phyloP scores from a whole-genome alignment of 1,140 invertebrate species.

The Leptoteleia sp. region DNA sequence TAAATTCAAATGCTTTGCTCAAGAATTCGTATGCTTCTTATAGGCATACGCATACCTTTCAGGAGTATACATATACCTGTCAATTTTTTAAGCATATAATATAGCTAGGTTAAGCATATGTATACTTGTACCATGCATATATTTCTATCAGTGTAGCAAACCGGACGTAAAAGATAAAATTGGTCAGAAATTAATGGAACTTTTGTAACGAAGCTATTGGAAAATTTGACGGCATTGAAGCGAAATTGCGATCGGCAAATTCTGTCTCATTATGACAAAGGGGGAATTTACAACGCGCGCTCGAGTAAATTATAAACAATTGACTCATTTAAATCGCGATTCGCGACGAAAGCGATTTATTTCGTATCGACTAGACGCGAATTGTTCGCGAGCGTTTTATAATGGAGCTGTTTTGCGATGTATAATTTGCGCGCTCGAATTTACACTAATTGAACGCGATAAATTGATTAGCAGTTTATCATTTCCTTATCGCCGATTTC shows the following conservation, averaged over 20 bases:
- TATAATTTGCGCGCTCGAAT: constrained; percentile 21
- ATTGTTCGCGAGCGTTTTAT: constrained; percentile 7
- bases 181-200: too few species aligned
- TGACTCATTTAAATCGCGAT: constrained; percentile 37
- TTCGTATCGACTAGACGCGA: constrained; percentile 19
- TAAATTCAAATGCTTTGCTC: too few species aligned
- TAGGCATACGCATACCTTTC: too few species aligned
- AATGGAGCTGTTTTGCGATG: not conserved
- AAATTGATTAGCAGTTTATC: constrained; percentile 44
- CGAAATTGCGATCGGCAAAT: constrained; percentile 28
- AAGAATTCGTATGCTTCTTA: too few species aligned
- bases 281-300: constrained; percentile 11
- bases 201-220: not conserved
- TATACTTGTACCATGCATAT: too few species aligned
- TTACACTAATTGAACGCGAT: constrained; percentile 37
- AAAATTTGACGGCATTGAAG: not conserved
- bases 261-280: constrained; percentile 35
- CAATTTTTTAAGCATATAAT: too few species aligned
- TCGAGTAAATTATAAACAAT: constrained; percentile 52
- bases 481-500: constrained; percentile 27
- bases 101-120: too few species aligned
- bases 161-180: too few species aligned
- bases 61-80: too few species aligned
- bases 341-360: constrained; percentile 35
- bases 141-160: too few species aligned